Conservation (phyloP, 2,797 vertebrate species). For the Ataeniobius toweri region DNA sequence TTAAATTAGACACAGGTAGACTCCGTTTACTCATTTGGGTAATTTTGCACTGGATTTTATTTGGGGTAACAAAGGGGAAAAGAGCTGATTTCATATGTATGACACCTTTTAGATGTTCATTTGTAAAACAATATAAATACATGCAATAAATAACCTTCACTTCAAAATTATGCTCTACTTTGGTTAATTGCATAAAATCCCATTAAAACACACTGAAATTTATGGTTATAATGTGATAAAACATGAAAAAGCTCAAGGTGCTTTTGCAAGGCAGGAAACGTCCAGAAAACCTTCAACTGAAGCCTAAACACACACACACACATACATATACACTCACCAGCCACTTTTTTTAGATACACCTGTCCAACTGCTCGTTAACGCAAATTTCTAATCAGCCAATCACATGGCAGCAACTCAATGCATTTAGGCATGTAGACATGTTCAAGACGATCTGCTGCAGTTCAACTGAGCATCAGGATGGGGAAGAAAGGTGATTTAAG, state of each 20-base stretch:
- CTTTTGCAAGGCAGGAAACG: background rate
- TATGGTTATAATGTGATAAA: background rate
- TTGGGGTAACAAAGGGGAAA: background rate
- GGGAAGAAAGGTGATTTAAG: no score
- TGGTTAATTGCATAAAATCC: background rate
- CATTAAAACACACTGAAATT: background rate
- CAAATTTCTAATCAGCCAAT: no score
- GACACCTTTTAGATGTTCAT: background rate
- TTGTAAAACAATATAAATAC: background rate
- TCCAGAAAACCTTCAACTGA: background rate
- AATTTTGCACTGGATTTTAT: background rate
- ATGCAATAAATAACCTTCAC: background rate
- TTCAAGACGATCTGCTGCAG: no score
- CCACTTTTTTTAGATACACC: no score
- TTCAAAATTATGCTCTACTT: background rate
- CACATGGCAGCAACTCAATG: no score
- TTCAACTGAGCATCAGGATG: no score
- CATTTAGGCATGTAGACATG: no score
- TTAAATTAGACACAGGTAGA: background rate
- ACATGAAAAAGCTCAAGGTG: background rate
- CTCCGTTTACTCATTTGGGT: background rate
- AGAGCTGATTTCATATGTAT: background rate
- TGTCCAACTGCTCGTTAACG: no score
- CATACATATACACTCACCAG: no score
- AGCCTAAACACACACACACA: background rate